These are phyloP conservation scores for Nephrotoma appendiculata DNA, from an alignment of 2,888 invertebrate genomes.

Conservation along the genomic window DNA sequence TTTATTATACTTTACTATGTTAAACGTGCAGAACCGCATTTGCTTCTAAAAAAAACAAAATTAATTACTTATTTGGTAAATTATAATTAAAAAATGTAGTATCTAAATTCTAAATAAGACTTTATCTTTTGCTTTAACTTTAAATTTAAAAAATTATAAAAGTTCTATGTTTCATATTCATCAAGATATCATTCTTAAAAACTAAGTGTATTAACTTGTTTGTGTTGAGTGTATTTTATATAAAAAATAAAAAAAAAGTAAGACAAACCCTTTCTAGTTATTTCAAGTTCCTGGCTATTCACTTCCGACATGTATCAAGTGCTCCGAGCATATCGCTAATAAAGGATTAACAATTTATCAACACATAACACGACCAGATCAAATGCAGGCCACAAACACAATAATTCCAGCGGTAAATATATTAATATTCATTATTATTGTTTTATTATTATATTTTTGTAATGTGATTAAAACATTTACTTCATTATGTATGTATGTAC, in stretches of 20 bases:
- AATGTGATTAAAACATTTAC: not conserved
- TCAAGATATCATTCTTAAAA: no score
- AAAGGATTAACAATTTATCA: conserved; percentile 28
- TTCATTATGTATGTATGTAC: not conserved
- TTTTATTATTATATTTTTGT: not conserved
- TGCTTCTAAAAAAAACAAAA: not conserved
- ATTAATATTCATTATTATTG: not conserved
- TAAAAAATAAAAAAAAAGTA: not conserved
- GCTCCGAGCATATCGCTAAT: conserved; percentile 31
- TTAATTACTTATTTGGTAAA: not conserved
- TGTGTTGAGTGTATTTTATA: not conserved
- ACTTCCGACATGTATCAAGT: conserved; percentile 33
- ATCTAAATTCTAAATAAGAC: not conserved
- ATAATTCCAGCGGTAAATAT: conserved; percentile 10
- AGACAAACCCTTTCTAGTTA: conserved; percentile 13
- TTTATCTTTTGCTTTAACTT: no score
- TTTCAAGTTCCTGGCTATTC: conserved; percentile 33
- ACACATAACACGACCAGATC: conserved; percentile 16
- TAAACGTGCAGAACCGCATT: not conserved
- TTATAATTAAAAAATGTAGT: not conserved
- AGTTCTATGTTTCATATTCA: no score
- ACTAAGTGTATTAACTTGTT: not conserved
- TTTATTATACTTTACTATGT: not conserved
- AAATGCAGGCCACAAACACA: conserved; percentile 16
- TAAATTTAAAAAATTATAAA: not conserved